phyloP scores from a whole-genome alignment of 1,140 invertebrate species.

The Mercenaria mercenaria region DNA sequence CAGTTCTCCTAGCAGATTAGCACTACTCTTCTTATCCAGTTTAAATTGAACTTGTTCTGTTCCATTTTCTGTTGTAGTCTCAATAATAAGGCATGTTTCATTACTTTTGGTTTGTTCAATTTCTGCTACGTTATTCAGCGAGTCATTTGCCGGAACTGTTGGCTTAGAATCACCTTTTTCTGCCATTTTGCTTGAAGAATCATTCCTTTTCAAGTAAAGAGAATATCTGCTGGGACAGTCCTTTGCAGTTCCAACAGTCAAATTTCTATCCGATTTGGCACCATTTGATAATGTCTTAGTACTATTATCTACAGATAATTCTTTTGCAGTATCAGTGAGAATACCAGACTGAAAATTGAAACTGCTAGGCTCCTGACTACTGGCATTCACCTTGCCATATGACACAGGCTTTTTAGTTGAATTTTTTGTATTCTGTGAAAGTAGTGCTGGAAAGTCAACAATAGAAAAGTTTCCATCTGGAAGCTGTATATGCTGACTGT shows the following conservation, averaged over 20 bases:
- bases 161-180: background rate
- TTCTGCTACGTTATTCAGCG: background rate
- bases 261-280: no score
- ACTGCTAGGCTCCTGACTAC: background rate
- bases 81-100: background rate
- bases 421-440: background rate
- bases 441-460: background rate
- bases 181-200: background rate
- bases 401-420: background rate
- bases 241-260: background rate
- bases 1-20: conserved; percentile 6
- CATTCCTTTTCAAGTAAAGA: background rate
- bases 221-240: background rate
- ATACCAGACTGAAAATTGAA: background rate
- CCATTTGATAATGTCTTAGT: background rate
- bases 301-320: no score
- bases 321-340: background rate
- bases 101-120: background rate
- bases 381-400: background rate
- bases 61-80: background rate
- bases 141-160: background rate
- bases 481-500: background rate
- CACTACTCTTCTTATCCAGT: background rate
- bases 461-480: background rate
- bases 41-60: conserved; percentile 28